These are phyloP conservation scores for Hesperia comma DNA, from an alignment of 2,888 invertebrate genomes.

Conservation along the genomic window DNA sequence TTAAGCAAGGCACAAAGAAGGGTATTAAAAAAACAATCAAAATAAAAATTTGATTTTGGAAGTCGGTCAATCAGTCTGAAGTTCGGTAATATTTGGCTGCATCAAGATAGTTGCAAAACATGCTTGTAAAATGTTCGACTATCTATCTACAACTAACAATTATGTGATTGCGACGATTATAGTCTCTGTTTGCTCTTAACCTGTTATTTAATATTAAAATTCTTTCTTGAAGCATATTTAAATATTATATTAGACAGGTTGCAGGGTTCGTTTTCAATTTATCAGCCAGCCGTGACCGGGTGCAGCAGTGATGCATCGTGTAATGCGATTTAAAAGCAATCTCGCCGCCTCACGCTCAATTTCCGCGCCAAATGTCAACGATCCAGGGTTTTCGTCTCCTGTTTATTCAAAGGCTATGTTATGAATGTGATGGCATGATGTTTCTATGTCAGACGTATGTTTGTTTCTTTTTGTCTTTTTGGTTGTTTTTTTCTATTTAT, in stretches of 20 bases:
- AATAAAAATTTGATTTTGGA: too few species aligned
- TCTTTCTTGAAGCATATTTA: neutral
- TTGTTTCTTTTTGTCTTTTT: neutral
- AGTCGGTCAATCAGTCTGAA: too few species aligned
- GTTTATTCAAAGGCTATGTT: neutral
- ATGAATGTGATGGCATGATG: too few species aligned
- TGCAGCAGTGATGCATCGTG: constrained; percentile 47
- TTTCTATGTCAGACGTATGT: neutral
- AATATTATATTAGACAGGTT: constrained; percentile 21
- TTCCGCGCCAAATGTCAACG: constrained; percentile 67
- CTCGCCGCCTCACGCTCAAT: constrained; percentile 69
- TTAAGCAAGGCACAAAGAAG: too few species aligned
- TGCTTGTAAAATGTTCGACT: too few species aligned
- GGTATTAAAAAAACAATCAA: too few species aligned
- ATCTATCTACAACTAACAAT: too few species aligned
- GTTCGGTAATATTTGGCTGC: too few species aligned
- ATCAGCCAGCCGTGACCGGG: constrained; percentile 35
- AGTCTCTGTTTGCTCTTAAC: neutral
- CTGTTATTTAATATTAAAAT: neutral
- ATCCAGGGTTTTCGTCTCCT: constrained; percentile 42
- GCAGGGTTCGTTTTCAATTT: constrained; percentile 36
- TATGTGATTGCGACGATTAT: too few species aligned
- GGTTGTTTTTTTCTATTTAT: too few species aligned
- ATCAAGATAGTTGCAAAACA: too few species aligned
- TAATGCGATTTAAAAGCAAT: constrained; percentile 79